phyloP scores from a whole-genome alignment of 2,797 vertebrate genomes.

The Poecilia velifera region DNA sequence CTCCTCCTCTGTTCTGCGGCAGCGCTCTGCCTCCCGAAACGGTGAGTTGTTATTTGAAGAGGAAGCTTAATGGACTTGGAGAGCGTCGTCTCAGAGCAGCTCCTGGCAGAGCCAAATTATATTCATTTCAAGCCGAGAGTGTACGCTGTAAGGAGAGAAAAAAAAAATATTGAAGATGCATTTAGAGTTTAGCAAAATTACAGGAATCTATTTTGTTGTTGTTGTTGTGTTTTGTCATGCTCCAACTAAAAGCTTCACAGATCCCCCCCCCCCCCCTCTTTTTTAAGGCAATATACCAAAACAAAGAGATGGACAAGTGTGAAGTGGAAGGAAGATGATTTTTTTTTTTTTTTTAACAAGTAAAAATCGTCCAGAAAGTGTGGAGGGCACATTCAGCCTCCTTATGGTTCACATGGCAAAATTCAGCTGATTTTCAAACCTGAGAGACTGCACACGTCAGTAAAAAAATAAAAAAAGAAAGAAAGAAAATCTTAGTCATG shows the following conservation, averaged over 20 bases:
- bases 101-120: not conserved
- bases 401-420: not conserved
- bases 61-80: not conserved
- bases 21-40: constrained; percentile 17
- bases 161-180: not conserved
- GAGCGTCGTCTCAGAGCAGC: not conserved
- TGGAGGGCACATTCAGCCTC: not conserved
- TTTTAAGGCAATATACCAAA: not conserved
- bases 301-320: not conserved
- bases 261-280: not conserved
- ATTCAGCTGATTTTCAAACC: no score
- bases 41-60: constrained; percentile 15
- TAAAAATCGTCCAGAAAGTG: not conserved
- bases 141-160: not conserved
- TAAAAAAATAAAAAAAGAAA: no score
- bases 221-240: not conserved
- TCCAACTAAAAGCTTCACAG: not conserved
- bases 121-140: not conserved
- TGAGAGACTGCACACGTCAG: no score
- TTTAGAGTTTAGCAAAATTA: not conserved
- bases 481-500: no score
- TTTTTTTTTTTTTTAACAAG: not conserved
- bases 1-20: constrained; percentile 12
- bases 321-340: not conserved
- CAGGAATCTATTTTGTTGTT: not conserved